Evolutionary conservation across 2,888 invertebrate genomes (phyloP).

Genomic region (Trissolcus japonicus): DNA sequence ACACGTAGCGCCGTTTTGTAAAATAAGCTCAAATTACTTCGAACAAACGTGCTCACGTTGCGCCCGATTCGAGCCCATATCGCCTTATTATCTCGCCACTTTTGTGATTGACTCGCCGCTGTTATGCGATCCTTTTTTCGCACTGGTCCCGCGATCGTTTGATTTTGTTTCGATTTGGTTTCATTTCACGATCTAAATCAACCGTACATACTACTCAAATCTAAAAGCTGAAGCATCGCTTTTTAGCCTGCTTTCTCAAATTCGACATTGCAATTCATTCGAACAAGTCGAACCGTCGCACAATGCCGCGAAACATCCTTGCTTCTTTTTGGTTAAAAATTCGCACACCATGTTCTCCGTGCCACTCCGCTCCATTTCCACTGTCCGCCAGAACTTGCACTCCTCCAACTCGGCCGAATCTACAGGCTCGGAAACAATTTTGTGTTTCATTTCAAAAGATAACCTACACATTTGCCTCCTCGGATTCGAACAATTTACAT

Average conservation of each 20-base stretch:
- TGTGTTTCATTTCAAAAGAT: slow-evolving; percentile 20
- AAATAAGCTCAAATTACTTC: slow-evolving; percentile 52
- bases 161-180: not conserved
- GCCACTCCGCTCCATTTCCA: not conserved
- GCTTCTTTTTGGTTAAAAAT: no score
- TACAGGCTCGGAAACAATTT: slow-evolving; percentile 17
- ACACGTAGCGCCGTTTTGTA: slow-evolving; percentile 43
- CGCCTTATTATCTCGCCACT: slow-evolving; percentile 36
- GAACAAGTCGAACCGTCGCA: no score
- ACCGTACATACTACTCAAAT: not conserved
- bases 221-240: not conserved
- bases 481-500: slow-evolving; percentile 39
- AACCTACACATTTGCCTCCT: slow-evolving; percentile 23
- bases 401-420: not conserved
- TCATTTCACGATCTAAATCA: not conserved
- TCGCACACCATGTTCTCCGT: no score
- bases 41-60: slow-evolving; percentile 43
- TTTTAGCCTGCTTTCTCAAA: not conserved
- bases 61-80: slow-evolving; percentile 19
- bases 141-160: slow-evolving; percentile 4
- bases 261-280: not conserved
- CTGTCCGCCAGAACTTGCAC: not conserved
- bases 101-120: slow-evolving; percentile 29
- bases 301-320: no score
- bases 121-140: slow-evolving; percentile 25